A percentile compares a stretch with the other conserved stretches of the same genome.
phyloP scores from a whole-genome alignment of 53 echinoderm and acorn worm genomes.

The Crossaster papposus region DNA sequence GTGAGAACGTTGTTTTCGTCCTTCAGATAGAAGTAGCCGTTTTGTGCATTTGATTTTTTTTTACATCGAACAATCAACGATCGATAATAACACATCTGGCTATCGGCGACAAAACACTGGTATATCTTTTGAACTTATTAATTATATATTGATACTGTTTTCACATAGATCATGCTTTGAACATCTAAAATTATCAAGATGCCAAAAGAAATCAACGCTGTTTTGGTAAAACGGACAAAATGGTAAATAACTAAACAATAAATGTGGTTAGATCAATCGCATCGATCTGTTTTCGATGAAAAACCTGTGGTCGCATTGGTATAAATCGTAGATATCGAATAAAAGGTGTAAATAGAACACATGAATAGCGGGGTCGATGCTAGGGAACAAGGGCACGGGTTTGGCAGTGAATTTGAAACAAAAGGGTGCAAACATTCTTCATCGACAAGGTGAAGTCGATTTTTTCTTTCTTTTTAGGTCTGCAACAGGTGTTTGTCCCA shows the following conservation, averaged over 20 bases:
- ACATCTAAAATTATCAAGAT: too few relatives aligned
- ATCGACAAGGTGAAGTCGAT: background rate
- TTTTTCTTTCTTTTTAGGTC: background rate
- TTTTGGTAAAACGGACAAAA: too few relatives aligned
- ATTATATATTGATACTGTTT: background rate
- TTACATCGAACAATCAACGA: background rate
- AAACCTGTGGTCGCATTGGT: background rate
- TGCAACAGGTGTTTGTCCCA: background rate
- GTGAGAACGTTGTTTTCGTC: slow-evolving; percentile 6
- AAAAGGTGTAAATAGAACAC: slow-evolving; percentile 20
- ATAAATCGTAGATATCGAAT: too few relatives aligned
- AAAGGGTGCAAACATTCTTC: background rate
- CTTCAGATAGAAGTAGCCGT: background rate
- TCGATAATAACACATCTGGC: slow-evolving; percentile 10
- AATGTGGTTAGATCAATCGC: slow-evolving; percentile 1
- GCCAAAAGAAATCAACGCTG: too few relatives aligned
- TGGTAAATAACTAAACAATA: too few relatives aligned
- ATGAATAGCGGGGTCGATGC: slow-evolving; percentile 23
- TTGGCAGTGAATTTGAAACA: background rate
- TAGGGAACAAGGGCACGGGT: background rate
- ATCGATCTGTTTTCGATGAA: slow-evolving; percentile 38
- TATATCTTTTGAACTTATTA: background rate
- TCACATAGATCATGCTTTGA: too few relatives aligned
- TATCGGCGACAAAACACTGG: background rate
- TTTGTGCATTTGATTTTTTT: background rate